Base-by-base conservation (phyloP, 1,140 invertebrate species). In the Lerema accius region DNA sequence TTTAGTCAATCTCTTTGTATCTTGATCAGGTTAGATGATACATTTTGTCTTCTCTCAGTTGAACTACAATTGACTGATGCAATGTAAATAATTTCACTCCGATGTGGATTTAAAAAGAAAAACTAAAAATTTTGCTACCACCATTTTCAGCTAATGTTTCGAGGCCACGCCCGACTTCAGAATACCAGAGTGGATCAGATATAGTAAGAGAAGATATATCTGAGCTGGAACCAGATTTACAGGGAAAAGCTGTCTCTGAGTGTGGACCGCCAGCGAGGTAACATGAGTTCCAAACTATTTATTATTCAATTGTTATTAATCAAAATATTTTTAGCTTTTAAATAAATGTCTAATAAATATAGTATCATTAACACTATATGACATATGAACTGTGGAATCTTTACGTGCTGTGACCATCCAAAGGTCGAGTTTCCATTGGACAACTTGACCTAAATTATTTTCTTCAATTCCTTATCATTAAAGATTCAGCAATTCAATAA, bases 241-340 rank as follows among this genome's bases (percentile, higher is more conserved):
- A 86, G 64, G 73, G 80, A 46, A 91, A 73, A 76, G 76, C 79
- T 11, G 75, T 82, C 1, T 79, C 82, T 17, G 93, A 94, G n/a
- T 95, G 95, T 71, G 93, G 93, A 32, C 93, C 94, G 10, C 94
- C 94, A 1, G 92, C 93, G 13, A 93, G 92, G 93, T 93, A 92
- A 92, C 68, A 59, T 62, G 67, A 69, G 69, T 72, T 78, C 58
- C 26, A 56, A 32, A 53, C 60, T 53, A 28, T 49, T 53, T 62
- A 43, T 23, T 39, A 13, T 50, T 45, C 9, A 56, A 42, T 32
- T 28, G 9, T n/a, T n/a, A n/a, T n/a, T n/a, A 19, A 40, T 23
- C 42, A 13, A 15, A 45, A 62, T 9, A 35, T 39, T 49, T 3
- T 23, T 23, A 23, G 19, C 19, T 2, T 23, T 6, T 46, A 49